Conservation (phyloP, 2,113 vertebrate genomes). For the Elgaria multicarinata region DNA sequence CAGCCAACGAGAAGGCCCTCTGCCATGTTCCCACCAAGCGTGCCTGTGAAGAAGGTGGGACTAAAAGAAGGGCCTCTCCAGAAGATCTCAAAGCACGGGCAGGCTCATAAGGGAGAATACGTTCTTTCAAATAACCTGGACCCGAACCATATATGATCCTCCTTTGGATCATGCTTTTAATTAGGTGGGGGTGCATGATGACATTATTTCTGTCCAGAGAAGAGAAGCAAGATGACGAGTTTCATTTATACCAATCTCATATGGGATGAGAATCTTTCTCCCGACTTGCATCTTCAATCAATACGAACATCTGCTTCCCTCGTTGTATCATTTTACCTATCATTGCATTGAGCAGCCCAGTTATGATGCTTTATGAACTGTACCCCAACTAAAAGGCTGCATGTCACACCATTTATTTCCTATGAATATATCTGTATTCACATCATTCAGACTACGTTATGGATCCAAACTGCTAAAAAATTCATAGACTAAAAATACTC, state of each 20-base stretch:
- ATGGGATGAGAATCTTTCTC: constrained; percentile 28
- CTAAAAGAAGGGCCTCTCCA: too few relatives aligned
- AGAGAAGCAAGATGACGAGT: neutral
- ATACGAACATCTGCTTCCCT: constrained; percentile 53
- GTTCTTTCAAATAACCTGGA: too few relatives aligned
- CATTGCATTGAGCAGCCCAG: constrained; percentile 50
- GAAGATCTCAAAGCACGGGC: too few relatives aligned
- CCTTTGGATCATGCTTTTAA: neutral
- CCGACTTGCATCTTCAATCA: constrained; percentile 45
- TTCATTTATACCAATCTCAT: neutral
- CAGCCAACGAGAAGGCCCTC: too few relatives aligned
- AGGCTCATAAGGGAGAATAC: too few relatives aligned
- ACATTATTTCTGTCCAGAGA: neutral
- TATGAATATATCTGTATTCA: constrained; percentile 63
- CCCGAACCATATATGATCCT: too few relatives aligned
- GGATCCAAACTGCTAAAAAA: constrained; percentile 70
- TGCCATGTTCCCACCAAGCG: too few relatives aligned
- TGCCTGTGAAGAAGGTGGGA: too few relatives aligned
- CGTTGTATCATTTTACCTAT: constrained; percentile 49
- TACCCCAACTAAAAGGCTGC: constrained; percentile 22
- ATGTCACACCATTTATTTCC: constrained; percentile 47
- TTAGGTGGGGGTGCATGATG: neutral
- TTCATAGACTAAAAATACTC: constrained; percentile 68
- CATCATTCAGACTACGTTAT: constrained; percentile 44
- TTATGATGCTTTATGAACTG: constrained; percentile 40